phyloP scores from a whole-genome alignment of 2,113 vertebrate species.

The Laticauda colubrina region DNA sequence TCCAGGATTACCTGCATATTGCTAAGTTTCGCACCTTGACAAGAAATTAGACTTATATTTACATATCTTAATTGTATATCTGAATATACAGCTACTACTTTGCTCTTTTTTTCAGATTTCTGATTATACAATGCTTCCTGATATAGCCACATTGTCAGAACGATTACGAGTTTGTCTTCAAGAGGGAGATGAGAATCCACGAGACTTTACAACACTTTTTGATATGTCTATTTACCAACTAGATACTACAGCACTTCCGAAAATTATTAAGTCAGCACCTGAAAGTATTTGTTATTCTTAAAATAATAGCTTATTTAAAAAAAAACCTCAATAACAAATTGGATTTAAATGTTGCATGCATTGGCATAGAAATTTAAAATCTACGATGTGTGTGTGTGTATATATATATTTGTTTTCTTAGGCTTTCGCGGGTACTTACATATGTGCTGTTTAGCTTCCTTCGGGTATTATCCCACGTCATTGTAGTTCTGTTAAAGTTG shows the following conservation, averaged over 20 bases:
- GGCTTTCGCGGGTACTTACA: no score
- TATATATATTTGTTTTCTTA: no score
- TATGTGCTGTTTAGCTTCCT: no score
- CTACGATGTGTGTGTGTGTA: neutral
- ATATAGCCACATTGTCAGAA: constrained; percentile 83
- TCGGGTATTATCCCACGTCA: no score
- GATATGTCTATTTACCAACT: constrained; percentile 84
- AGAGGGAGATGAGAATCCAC: constrained; percentile 90
- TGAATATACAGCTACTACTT: neutral
- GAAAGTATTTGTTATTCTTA: constrained; percentile 21
- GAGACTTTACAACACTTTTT: constrained; percentile 92
- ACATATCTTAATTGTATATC: neutral
- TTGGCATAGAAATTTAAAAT: neutral
- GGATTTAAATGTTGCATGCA: neutral
- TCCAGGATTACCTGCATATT: neutral
- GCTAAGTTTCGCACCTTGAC: neutral
- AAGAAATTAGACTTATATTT: neutral
- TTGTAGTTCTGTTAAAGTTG: no score
- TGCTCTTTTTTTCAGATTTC: constrained; percentile 78
- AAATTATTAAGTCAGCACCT: constrained; percentile 85
- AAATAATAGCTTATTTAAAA: neutral
- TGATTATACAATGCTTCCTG: constrained; percentile 91
- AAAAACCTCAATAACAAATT: neutral
- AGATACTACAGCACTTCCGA: constrained; percentile 84
- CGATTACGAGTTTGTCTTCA: constrained; percentile 88